phyloP scores from a whole-genome alignment of 1,140 invertebrate genomes.

The Mylabris phalerata region DNA sequence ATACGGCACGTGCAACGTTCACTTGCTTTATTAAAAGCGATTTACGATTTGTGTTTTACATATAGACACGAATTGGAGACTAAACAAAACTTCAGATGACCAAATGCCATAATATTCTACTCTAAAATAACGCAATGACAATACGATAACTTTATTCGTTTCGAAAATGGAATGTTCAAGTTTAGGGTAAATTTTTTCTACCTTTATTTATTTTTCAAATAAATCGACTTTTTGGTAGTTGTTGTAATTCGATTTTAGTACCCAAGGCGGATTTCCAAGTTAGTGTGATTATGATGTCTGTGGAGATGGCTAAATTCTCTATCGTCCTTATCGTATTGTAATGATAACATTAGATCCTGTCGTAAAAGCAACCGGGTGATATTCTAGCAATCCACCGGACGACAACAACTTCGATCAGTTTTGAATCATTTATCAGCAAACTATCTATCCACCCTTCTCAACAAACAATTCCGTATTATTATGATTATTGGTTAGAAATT shows the following conservation, averaged over 20 bases:
- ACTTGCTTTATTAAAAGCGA: slow-evolving; percentile 22
- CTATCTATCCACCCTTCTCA: not conserved
- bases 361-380: slow-evolving; percentile 19
- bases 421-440: slow-evolving; percentile 22
- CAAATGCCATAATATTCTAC: too few species aligned
- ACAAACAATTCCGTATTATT: not conserved
- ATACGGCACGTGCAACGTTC: slow-evolving; percentile 22
- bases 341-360: slow-evolving; percentile 19
- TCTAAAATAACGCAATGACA: too few species aligned
- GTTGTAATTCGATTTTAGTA: not conserved
- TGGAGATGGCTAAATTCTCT: not conserved
- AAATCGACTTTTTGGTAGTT: too few species aligned
- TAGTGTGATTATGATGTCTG: not conserved
- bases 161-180: too few species aligned
- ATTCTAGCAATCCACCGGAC: slow-evolving; percentile 13
- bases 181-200: too few species aligned
- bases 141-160: too few species aligned
- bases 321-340: slow-evolving; percentile 14
- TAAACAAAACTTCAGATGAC: too few species aligned
- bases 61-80: too few species aligned
- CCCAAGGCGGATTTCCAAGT: not conserved
- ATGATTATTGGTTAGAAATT: slow-evolving; percentile 3
- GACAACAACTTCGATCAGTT: slow-evolving; percentile 5
- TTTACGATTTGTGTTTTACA: slow-evolving; percentile 11
- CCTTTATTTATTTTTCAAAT: too few species aligned